These are phyloP conservation scores for Siderastrea siderea DNA, from an alignment of 92 coral and sea anemone species.

Conservation along the genomic window DNA sequence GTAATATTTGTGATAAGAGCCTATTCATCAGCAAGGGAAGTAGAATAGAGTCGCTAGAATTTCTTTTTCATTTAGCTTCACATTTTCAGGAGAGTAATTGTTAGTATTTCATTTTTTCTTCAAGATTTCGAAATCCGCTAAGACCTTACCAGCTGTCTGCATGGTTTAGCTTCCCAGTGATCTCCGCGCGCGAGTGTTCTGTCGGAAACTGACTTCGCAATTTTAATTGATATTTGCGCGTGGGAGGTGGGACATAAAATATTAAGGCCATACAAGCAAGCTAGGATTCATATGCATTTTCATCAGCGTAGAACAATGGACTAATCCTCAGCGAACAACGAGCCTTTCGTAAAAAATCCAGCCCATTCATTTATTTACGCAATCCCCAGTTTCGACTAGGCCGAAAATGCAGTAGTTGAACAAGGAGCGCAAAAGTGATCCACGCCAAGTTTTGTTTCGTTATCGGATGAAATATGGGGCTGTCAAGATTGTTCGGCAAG, in stretches of 20 bases:
- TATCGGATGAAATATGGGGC: conserved; percentile 46
- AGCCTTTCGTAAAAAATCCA: not conserved
- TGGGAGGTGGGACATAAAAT: conserved; percentile 47
- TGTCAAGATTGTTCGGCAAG: conserved; percentile 72
- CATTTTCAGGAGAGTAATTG: not conserved
- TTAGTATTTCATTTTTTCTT: not conserved
- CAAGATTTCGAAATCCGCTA: conserved; percentile 3
- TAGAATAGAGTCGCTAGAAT: not conserved
- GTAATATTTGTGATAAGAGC: conserved; percentile 16
- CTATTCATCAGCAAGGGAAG: not conserved
- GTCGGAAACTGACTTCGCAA: not conserved
- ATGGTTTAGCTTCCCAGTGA: not conserved
- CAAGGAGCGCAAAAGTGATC: not conserved
- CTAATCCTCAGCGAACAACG: conserved; percentile 8
- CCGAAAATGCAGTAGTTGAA: conserved; percentile 28
- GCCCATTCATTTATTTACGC: conserved; percentile 4
- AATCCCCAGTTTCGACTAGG: conserved; percentile 15
- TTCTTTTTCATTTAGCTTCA: not conserved
- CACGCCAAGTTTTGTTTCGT: not conserved
- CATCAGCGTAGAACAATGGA: conserved; percentile 18
- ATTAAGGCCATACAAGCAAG: conserved; percentile 32
- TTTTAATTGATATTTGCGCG: conserved; percentile 46
- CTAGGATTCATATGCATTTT: conserved; percentile 39
- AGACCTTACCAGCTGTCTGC: conserved; percentile 2
- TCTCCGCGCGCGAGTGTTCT: not conserved